Percentiles rank a stretch among this genome's conserved stretches.
Conservation (phyloP, 1,140 invertebrate genomes). For the Cotesia glomerata region DNA sequence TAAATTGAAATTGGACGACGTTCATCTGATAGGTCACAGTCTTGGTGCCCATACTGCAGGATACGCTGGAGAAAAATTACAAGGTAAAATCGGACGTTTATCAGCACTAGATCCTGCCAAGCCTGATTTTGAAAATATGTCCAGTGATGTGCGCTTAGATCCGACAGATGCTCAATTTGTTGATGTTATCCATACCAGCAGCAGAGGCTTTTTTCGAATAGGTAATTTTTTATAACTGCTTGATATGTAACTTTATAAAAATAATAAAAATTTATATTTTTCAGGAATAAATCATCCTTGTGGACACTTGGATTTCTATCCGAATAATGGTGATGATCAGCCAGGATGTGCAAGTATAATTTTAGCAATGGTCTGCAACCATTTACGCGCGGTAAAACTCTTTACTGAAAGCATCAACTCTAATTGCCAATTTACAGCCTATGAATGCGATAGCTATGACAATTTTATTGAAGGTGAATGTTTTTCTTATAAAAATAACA, state of each 20-base stretch:
- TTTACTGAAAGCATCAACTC: constrained; percentile 82
- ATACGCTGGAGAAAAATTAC: constrained; percentile 79
- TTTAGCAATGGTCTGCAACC: constrained; percentile 80
- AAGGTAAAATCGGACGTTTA: constrained; percentile 74
- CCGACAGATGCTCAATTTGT: constrained; percentile 83
- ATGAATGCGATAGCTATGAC: constrained; percentile 78
- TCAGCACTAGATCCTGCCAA: constrained; percentile 86
- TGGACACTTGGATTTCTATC: constrained; percentile 87
- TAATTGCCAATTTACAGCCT: constrained; percentile 80
- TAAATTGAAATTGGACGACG: constrained; percentile 71
- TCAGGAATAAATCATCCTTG: constrained; percentile 83
- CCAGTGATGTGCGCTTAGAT: constrained; percentile 76
- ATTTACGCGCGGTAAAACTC: constrained; percentile 82
- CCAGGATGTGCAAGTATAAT: constrained; percentile 83
- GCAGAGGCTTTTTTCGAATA: constrained; percentile 81
- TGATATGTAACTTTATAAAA: no score
- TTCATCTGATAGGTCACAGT: constrained; percentile 85
- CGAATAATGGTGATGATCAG: constrained; percentile 86
- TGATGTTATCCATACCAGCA: constrained; percentile 88
- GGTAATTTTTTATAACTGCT: constrained; percentile 63
- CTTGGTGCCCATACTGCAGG: constrained; percentile 85
- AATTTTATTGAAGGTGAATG: constrained; percentile 79
- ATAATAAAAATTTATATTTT: constrained; percentile 55
- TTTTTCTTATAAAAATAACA: constrained; percentile 79
- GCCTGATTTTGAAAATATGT: constrained; percentile 88